These are phyloP conservation scores for Axea sp. DNA, from an alignment of 2,888 invertebrate genomes.

Conservation along the genomic window DNA sequence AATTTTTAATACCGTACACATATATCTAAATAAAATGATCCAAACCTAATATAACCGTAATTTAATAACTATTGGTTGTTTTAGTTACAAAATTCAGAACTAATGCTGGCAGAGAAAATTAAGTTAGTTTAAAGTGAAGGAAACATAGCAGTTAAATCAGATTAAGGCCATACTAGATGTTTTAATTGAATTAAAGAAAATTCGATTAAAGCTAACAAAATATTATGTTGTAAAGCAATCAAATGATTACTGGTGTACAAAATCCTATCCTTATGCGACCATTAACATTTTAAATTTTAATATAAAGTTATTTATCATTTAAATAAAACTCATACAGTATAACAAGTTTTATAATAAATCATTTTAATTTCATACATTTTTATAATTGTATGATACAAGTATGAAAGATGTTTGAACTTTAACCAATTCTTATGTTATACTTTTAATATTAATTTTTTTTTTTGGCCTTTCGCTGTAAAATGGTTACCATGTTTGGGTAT, in stretches of 20 bases:
- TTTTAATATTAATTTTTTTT: no score
- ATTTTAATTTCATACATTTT: no score
- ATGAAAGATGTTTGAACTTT: no score
- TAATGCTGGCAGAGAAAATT: conserved; percentile 45
- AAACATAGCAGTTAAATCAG: conserved; percentile 42
- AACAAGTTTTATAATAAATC: no score
- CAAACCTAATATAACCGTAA: conserved; percentile 33
- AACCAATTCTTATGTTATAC: no score
- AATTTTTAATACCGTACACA: conserved; percentile 10
- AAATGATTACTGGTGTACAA: not conserved
- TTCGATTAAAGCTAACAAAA: conserved; percentile 36
- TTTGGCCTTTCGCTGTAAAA: no score
- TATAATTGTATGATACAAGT: no score
- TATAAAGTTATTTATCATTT: no score
- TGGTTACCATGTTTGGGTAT: no score
- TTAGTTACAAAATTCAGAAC: conserved; percentile 44
- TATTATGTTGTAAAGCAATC: conserved; percentile 38
- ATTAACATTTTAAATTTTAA: no score
- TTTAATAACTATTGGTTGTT: conserved; percentile 44
- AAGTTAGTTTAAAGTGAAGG: conserved; percentile 40
- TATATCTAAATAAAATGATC: conserved; percentile 20
- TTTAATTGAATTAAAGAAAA: conserved; percentile 52
- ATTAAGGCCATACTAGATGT: conserved; percentile 54
- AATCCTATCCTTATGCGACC: no score
- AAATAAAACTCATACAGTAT: no score